Base-by-base conservation (phyloP, 2,797 vertebrate species). In the Agapornis canus region DNA sequence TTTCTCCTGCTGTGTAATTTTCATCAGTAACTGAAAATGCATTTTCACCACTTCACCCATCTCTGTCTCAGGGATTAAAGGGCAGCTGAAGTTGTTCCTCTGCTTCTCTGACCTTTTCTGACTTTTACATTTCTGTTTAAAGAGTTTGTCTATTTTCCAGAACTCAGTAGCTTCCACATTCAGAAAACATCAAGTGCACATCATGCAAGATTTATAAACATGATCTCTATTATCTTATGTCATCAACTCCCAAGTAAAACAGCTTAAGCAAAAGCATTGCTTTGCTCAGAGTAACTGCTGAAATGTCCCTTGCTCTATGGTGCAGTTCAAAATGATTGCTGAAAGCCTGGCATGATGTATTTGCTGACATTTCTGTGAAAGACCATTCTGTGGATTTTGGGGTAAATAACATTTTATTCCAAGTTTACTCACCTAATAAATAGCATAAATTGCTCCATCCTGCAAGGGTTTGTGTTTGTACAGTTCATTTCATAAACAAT, bases 301-400 rank as follows among this genome's bases (percentile, higher is more conserved):
- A 80, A 79, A 85, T 54, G 56, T 73, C 71, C 39, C 25, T 90
- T 91, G 61, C 32, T 65, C n/a, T 91, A 17, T 9, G 23, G 14
- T 52, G 17, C 43, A 49, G 16, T 66, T 87, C 51, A 70, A 87
- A 85, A 21, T 0, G 0, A 63, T 49, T 73, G 45, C 42, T 91
- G 71, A 92, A 94, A 89, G 37, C 10, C 29, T 69, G 61, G 26
- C 54, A 43, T 26, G 13, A 90, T 71, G 31, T 13, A 16, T 81
- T 75, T 92, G 35, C 65, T 92, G 85, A 79, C 90, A 65, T 91
- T 95, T 92, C 79, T 71, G 29, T 65, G 43, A 77, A 80, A 86
- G 72, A 78, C 32, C 32, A 3, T 81, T 82, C 82, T 69, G 51
- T n/a, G 45, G 29, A 48, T 47, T 80, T 68, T 32, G 51, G 47